Evolutionary conservation across 2,888 invertebrate genomes (phyloP), one percentile per base, ranked within the genome.

Genomic region (Anarsia innoxiella): DNA sequence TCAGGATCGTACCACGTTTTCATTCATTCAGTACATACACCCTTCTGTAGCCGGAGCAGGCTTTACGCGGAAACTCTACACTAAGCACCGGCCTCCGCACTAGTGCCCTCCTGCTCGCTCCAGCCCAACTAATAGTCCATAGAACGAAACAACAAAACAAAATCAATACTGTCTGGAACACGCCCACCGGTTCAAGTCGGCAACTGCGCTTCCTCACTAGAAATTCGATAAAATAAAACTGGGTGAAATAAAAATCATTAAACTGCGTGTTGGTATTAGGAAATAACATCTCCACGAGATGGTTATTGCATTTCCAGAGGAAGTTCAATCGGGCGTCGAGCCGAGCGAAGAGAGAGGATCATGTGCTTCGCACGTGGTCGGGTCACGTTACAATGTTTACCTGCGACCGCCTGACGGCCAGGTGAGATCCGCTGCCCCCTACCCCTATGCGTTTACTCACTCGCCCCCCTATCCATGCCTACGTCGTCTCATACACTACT

Each of bases 151-250:
- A 64, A 66, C 62, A 59, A 57, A 74, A 65, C 66, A 72, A 79
- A 77, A 84, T 84, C 84, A 82, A 84, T 84, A 84, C 71, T 79
- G 82, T 82, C 82, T 83, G 80, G 80, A 67, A 61, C 69, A 71
- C 82, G 82, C 82, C 83, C 80, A 73, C 78, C 56, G 62, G 76
- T 70, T 75, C 75, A 66, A 71, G 72, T 70, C 76, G 59, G 76
- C 77, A 77, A 79, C 80, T 78, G 78, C 80, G 82, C 80, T 83
- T 79, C 78, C 77, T 75, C 66, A 69, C 66, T 74, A 69, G 73
- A 80, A 82, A 79, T 83, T 77, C 74, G 67, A 83, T 83, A 72
- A 78, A 79, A 83, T 82, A 80, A 82, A 83, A 79, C 70, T 74
- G 66, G 59, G 59, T 73, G 75, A 79, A 79, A 82, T 73, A 76